Conservation (phyloP, 2,113 vertebrate genomes). For the Cavia aperea region DNA sequence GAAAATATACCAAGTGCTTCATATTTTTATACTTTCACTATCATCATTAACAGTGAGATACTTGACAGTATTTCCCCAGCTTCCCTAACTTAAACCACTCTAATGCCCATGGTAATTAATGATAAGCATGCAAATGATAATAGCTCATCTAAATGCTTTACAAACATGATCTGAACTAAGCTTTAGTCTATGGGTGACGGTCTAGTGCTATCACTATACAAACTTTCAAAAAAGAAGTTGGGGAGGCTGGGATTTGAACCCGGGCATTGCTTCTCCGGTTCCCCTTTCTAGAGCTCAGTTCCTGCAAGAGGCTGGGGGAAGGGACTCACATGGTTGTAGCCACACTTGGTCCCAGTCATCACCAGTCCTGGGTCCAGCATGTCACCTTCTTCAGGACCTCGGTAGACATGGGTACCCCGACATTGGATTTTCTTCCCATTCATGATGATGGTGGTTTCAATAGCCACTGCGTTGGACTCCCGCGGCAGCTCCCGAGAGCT, state of each 20-base stretch:
- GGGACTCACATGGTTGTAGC: constrained; percentile 83
- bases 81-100: neutral
- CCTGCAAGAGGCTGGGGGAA: neutral
- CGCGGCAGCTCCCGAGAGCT: constrained; percentile 83
- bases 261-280: neutral
- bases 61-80: neutral
- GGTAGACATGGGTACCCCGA: constrained; percentile 91
- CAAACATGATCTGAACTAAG: neutral
- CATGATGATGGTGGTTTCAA: constrained; percentile 84
- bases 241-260: neutral
- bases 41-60: neutral
- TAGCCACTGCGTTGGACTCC: constrained; percentile 87
- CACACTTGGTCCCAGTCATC: constrained; percentile 94
- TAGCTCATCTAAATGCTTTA: neutral
- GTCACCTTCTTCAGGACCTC: constrained; percentile 80
- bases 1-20: neutral
- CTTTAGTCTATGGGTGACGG: neutral
- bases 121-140: neutral
- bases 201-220: neutral
- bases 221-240: neutral
- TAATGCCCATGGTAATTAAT: neutral
- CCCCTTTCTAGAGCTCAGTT: neutral
- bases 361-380: constrained; percentile 95
- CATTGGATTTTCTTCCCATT: constrained; percentile 78
- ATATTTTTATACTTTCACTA: neutral